phyloP scores from a whole-genome alignment of 2,113 vertebrate genomes.

The Cnemophilus loriae region DNA sequence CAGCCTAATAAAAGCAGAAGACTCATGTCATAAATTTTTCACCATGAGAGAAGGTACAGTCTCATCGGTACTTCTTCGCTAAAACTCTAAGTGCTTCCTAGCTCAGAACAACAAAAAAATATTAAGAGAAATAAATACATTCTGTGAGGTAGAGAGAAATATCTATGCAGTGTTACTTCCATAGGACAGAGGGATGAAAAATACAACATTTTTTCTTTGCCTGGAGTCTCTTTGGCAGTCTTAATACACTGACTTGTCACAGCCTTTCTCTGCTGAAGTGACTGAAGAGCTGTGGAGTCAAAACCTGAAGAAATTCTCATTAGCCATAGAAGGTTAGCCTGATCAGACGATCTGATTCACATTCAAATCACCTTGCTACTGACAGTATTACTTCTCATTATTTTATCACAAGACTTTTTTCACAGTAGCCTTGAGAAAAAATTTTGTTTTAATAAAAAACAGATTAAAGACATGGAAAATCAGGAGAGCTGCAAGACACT shows the following conservation, averaged over 20 bases:
- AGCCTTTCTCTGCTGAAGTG: background rate
- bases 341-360: background rate
- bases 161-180: background rate
- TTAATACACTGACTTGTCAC: background rate
- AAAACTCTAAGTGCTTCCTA: background rate
- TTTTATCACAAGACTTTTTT: background rate
- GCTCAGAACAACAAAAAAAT: background rate
- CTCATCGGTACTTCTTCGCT: background rate
- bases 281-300: background rate
- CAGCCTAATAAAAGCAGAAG: slow-evolving; percentile 70
- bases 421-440: background rate
- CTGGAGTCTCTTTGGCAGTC: background rate
- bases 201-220: background rate
- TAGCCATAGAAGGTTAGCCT: background rate
- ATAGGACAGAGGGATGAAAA: background rate
- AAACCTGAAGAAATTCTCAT: background rate
- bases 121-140: background rate
- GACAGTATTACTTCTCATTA: background rate
- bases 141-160: background rate
- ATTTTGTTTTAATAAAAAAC: background rate
- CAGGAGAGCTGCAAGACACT: background rate
- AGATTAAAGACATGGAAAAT: background rate
- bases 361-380: background rate
- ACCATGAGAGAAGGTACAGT: background rate
- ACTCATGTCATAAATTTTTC: background rate